Evolutionary conservation across 2,888 invertebrate genomes (phyloP), one percentile per base, ranked within the genome.

Genomic region (Eupithecia abbreviata): DNA sequence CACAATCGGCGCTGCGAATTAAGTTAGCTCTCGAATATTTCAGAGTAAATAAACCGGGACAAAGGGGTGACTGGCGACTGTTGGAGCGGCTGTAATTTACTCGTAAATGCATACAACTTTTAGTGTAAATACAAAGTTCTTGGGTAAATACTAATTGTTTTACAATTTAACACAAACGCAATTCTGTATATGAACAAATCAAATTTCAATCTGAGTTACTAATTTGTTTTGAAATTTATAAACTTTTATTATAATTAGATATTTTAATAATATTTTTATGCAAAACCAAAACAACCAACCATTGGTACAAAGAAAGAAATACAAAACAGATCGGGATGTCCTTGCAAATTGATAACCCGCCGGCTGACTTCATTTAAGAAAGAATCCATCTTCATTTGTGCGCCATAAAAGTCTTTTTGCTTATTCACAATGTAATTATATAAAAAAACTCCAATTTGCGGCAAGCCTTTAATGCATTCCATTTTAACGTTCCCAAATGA

Each of bases 1-100:
- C 88, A 86, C 91, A 91, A 90, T 91, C 90, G 90, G 85, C 86
- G 85, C 88, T 85, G 85, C n/a, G 90, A 91, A 93, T 93, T 91
- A 89, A 90, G 91, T 93, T 93, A 93, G 87, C 87, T 85, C 85
- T 87, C 88, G 90, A 93, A 92, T 92, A 91, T 92, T 93, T 92
- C 87, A 87, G 86, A 85, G 86, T 89, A 91, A 93, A 92, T 91
- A 92, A 91, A 90, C 86, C 88, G 84, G 82, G 87, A 88, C 84
- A 87, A 88, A 86, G 86, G 82, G 89, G 84, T 85, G 83, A 85
- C 84, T 84, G 84, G 81, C 79, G 81, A 84, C 79, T 81, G 80
- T 85, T 79, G 82, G 75, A 80, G 81, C 82, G 80, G 83, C 81
- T 85, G 81, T 83, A 78, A 83, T 83, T 84, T 83, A 84, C 82